Base-by-base conservation (phyloP, 37 sponge, comb jelly and placozoan genomes). In the Chondrilla cf. caribensis region DNA sequence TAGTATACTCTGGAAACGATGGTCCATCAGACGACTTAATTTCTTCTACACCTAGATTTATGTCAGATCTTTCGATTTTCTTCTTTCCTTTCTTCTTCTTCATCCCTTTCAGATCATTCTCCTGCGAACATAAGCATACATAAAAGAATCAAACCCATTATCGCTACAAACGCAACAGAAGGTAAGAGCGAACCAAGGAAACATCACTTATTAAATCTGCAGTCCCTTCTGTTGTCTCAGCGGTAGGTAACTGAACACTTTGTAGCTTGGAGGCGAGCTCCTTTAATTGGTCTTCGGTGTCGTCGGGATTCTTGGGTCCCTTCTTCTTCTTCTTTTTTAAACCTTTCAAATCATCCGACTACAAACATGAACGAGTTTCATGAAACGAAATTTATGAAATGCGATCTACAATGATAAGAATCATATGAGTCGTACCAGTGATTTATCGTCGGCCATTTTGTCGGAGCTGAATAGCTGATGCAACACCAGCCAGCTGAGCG, bases 11-110 rank as follows among this genome's bases (percentile, higher is more conserved):
- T 47, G 51, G 11, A 47, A 47, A 47, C 51, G 9, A 47, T 11
- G 11, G 51, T 47, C 51, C 51, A 47, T 14, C 51, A 47, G 11
- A 47, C 51, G 9, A 47, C 11, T 47, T n/a, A n/a, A n/a, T n/a
- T n/a, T n/a, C n/a, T n/a, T n/a, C n/a, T n/a, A n/a, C n/a, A n/a
- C n/a, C n/a, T n/a, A n/a, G n/a, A n/a, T n/a, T n/a, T 47, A 11
- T 47, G 51, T 47, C 51, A 11, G 11, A 11, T 47, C 9, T 6
- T 32, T 83, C 87, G 25, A 84, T 75, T 57, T 38, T 44, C 79
- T 86, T 90, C 81, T 87, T 91, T 75, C 82, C 82, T 82, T 84
- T 87, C 73, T 91, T 91, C 79, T 87, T 91, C 83, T 86, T 86
- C 41, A 60, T 81, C 2, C 68, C 79, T 28, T 84, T 86, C 76